Evolutionary conservation across 2,113 vertebrate genomes (phyloP), one percentile per base, ranked within the genome.

Genomic region (Siniperca knerii): DNA sequence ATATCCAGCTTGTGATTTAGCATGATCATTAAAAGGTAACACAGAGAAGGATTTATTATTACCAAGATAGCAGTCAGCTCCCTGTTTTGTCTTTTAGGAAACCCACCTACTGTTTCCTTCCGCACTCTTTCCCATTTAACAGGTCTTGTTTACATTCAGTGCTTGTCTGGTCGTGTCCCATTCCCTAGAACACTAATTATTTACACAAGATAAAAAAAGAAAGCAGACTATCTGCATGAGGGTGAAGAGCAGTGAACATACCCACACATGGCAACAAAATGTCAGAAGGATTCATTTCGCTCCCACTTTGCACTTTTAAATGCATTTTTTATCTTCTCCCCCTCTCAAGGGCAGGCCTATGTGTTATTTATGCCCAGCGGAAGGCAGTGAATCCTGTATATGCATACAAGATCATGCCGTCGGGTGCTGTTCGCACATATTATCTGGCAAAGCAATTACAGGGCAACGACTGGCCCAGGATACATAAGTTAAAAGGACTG

Each of bases 381-480:
- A 62, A 44, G 70, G 84, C 81, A 72, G 70, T 74, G 80, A 74
- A 89, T 81, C 79, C 79, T 58, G 54, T 66, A 77, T 90, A 68
- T 89, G 84, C 75, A 86, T 90, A 79, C 72, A 21, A 81, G 87
- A 92, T 90, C 89, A 90, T 71, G 37, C 25, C 15, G 42, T 54
- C 54, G 50, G 71, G 16, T 72, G 72, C 79, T 15, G n/a, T 57
- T 79, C 18, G 65, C 81, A 84, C 75, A 66, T 82, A 88, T 88
- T 91, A 89, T 90, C 73, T 85, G 87, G 64, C 54, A 46, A 87
- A 86, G 84, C 86, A 93, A 93, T 92, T 93, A 93, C 79, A 67
- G 79, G 58, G 62, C 81, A 73, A 83, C 10, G 21, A 75, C 81
- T 74, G 69, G 75, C 85, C 57, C 67, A 70, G 77, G 88, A 73